Base-by-base conservation (phyloP, 2,797 vertebrate genomes). In the Helicolenus hilgendorfi region DNA sequence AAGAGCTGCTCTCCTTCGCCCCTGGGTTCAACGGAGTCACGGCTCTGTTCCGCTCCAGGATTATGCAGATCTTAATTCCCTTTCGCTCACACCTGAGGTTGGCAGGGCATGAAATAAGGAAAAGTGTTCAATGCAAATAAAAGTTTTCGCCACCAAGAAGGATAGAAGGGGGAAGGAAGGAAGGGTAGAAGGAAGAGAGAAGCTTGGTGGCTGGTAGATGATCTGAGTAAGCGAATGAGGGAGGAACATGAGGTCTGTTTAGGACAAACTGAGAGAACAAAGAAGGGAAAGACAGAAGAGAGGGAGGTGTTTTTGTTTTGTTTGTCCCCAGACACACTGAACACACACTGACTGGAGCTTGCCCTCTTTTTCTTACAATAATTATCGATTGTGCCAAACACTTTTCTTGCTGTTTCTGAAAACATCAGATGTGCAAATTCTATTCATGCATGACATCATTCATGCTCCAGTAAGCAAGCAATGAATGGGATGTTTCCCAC, bases 21-120 rank as follows among this genome's bases (percentile, higher is more conserved):
- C 89, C 82, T 65, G 89, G 93, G 82, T 92, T 95, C 93, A 94
- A 94, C 67, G 1, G 80, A 94, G 92, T 93, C 89, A 91, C 73
- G 15, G 86, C 84, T 91, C 77, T 83, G 87, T 92, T 94, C 92
- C 76, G 53, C 91, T 85, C 62, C 78, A 36, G 93, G 94, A 97
- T 97, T 96, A 97, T 97, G 95, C 93, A 96, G 93, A 97, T 96
- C 91, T 81, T 93, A 95, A 96, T 96, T 97, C 89, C 85, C 89
- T 79, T 72, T 90, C 33, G 53, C 91, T 96, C 88, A 88, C 95
- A 97, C 97, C 96, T 97, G 93, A 93, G 91, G 90, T 92, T 95
- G 96, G 94, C 95, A 93, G 94, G 95, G 92, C 96, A 96, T 97
- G 96, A 97, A 97, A 97, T 96, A 95, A 89, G 95, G 84, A 94